Conservation (phyloP, 1,140 invertebrate species). For the Sminthurides bifidus region DNA sequence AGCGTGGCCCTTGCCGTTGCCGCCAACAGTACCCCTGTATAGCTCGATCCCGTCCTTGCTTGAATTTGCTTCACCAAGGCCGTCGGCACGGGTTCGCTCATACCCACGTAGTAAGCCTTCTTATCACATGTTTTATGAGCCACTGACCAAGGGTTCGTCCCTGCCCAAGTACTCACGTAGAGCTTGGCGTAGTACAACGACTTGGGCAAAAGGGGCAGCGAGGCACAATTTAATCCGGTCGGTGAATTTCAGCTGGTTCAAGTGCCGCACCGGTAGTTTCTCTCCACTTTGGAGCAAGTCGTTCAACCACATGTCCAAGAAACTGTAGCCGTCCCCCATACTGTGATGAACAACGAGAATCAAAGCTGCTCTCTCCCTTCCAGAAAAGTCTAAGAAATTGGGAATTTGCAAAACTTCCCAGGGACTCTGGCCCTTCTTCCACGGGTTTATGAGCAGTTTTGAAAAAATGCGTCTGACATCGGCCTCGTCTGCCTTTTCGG, state of each 20-base stretch:
- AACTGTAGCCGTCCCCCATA: slow-evolving; percentile 4
- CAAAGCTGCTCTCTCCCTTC: not conserved
- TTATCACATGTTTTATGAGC: not conserved
- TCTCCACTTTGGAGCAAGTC: too few relatives aligned
- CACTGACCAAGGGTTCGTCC: too few relatives aligned
- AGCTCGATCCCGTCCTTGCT: not conserved
- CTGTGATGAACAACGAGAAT: not conserved
- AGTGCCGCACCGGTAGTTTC: not conserved
- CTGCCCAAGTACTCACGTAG: not conserved
- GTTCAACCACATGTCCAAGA: not conserved
- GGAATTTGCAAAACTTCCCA: slow-evolving; percentile 6
- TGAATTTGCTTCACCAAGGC: not conserved
- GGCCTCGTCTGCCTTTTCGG: not conserved
- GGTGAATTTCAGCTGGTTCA: not conserved
- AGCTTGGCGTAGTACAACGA: not conserved
- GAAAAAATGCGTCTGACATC: not conserved
- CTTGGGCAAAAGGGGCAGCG: not conserved
- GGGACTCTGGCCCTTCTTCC: not conserved
- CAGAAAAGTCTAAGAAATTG: not conserved
- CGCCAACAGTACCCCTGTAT: not conserved
- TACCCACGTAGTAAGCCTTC: not conserved
- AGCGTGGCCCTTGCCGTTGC: not conserved
- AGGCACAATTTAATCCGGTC: not conserved
- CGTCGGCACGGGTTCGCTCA: not conserved
- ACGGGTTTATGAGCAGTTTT: not conserved